Percentiles rank a stretch among this genome's conserved stretches.
phyloP scores from a whole-genome alignment of 2,113 vertebrate genomes.

The Rattus rattus region DNA sequence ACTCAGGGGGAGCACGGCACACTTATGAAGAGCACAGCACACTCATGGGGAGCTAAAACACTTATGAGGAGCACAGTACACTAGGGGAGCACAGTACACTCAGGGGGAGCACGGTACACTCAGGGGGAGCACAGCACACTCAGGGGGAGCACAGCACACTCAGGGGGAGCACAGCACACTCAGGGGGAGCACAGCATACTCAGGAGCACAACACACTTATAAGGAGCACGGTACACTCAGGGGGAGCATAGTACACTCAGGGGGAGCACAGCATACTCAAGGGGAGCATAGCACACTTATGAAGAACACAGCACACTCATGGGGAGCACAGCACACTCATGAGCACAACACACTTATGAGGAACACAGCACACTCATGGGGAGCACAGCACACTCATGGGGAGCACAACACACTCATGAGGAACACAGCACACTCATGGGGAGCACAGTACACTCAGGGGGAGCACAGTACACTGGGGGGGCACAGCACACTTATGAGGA shows the following conservation, averaged over 20 bases:
- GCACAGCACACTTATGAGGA: background rate
- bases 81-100: background rate
- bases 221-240: background rate
- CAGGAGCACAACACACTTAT: background rate
- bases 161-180: background rate
- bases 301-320: background rate
- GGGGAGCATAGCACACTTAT: background rate
- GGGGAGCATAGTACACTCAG: background rate
- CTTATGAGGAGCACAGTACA: background rate
- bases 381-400: background rate
- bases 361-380: background rate
- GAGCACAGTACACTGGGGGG: background rate
- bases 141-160: background rate
- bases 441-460: background rate
- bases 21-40: background rate
- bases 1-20: background rate
- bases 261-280: background rate
- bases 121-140: background rate
- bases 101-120: background rate
- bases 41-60: background rate
- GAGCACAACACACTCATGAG: background rate
- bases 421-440: background rate
- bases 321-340: background rate
- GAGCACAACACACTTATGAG: background rate
- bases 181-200: background rate